Conservation (phyloP, 2,888 invertebrate genomes). For the Hypercompe scribonia region DNA sequence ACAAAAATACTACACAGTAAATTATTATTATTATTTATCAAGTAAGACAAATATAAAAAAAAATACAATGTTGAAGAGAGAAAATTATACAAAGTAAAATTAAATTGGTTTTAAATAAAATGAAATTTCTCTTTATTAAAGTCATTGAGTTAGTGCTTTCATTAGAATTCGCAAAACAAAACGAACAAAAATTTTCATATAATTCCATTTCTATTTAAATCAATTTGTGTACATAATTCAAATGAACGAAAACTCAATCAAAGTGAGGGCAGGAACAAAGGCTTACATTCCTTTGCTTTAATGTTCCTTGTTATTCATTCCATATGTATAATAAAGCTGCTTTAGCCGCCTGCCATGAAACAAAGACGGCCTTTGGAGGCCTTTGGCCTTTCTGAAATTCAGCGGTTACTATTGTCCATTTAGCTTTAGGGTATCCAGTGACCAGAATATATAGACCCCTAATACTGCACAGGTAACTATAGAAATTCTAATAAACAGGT, state of each 20-base stretch:
- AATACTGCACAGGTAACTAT: constrained; percentile 43
- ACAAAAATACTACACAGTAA: no score
- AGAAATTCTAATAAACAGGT: constrained; percentile 40
- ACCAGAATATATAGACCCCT: constrained; percentile 53
- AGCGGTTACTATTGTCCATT: constrained; percentile 72
- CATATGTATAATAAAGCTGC: constrained; percentile 57
- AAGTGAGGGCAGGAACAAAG: constrained; percentile 56
- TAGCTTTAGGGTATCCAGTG: constrained; percentile 56
- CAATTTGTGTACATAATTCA: constrained; percentile 34
- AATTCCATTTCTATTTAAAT: constrained; percentile 27
- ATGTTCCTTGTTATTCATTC: constrained; percentile 53
- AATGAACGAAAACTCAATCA: constrained; percentile 50
- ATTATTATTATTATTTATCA: no score
- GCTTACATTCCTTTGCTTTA: constrained; percentile 50
- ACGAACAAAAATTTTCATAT: background rate
- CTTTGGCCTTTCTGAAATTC: constrained; percentile 69
- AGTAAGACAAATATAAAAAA: background rate
- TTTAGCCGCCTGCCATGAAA: constrained; percentile 61
- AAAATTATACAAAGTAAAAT: background rate
- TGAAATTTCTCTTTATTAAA: background rate
- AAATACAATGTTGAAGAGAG: background rate
- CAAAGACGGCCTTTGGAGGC: constrained; percentile 67
- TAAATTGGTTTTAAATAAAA: background rate
- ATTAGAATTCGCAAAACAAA: background rate
- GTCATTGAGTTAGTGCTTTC: background rate